Conservation (phyloP, 2,888 invertebrate genomes). For the Tetragonula carbonaria region DNA sequence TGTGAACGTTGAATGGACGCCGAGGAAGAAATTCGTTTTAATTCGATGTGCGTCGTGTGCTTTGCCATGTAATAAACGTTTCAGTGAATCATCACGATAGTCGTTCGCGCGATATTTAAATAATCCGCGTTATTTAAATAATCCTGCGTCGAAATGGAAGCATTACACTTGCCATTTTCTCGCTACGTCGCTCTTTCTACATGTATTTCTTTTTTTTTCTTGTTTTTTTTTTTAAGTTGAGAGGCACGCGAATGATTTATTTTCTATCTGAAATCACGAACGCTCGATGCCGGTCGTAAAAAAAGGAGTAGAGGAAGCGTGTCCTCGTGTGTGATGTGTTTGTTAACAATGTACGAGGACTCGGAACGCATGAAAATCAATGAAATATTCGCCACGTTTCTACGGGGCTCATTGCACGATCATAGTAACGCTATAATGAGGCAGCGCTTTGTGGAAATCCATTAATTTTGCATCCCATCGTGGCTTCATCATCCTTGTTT, state of each 20-base stretch:
- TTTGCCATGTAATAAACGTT: not conserved
- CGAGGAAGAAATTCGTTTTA: not conserved
- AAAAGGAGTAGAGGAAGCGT: constrained; percentile 9
- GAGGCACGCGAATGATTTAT: not conserved
- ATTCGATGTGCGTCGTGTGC: not conserved
- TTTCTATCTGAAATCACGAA: constrained; percentile 9
- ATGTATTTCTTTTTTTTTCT: not conserved
- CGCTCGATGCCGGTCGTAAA: constrained; percentile 5
- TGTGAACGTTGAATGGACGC: not conserved
- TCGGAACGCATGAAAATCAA: constrained; percentile 13
- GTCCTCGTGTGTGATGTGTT: constrained; percentile 14
- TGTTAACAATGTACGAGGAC: constrained; percentile 11
- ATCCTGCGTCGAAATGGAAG: not conserved
- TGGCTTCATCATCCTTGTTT: too few species aligned
- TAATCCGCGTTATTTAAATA: not conserved
- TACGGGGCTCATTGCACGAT: constrained; percentile 7
- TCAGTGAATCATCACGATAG: not conserved
- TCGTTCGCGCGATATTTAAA: not conserved
- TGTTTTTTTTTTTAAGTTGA: not conserved
- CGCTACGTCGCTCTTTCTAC: not conserved
- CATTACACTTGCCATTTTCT: not conserved
- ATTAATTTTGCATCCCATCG: constrained; percentile 8
- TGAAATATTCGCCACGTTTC: constrained; percentile 9
- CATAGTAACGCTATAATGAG: constrained; percentile 3
- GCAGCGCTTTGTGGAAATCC: not conserved